Base-by-base conservation (phyloP, 92 coral and sea anemone species). In the Heteractis magnifica region DNA sequence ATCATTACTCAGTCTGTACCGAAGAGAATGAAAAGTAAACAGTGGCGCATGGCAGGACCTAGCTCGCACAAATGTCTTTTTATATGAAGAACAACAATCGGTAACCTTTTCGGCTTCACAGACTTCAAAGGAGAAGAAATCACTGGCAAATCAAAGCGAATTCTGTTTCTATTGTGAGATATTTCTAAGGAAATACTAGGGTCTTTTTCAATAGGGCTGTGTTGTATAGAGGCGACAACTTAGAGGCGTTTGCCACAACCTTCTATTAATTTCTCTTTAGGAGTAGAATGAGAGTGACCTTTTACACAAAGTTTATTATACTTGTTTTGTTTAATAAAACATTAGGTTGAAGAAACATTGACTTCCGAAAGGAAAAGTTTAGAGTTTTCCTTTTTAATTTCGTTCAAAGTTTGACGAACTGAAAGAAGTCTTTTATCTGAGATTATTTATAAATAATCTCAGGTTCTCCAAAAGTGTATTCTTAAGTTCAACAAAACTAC, bases 41-140 rank as follows among this genome's bases (percentile, higher is more conserved):
- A 94, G 8, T 20, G 89, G 80, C 94, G 98, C 95, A 95, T 91
- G 98, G 89, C 92, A 56, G 1, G 41, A 21, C 19, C 34, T 34
- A 19, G 65, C 11, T 59, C 0, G 75, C 55, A 51, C 88, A 77
- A 77, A 85, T 77, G 88, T 70, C 77, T 77, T 78, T 55, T 44
- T 52, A 16, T 20, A 60, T n/a, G 34, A 79, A 77, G 82, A 56
- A 55, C 77, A 74, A 60, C 52, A 15, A 49, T 58, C 8, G 77
- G 6, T 16, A 8, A 26, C 6, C 77, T 48, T 34, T 82, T 49
- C 52, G n/a, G 71, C 49, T 68, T 12, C 12, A 68, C 6, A 21
- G 77, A 70, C 19, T 70, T 81, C 75, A 64, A 81, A 81, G 50
- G 10, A 78, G 49, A 51, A 4, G 65, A 51, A 76, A 18, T 65